phyloP scores from a whole-genome alignment of 2,888 invertebrate species.

The Allophyes oxyacanthae region DNA sequence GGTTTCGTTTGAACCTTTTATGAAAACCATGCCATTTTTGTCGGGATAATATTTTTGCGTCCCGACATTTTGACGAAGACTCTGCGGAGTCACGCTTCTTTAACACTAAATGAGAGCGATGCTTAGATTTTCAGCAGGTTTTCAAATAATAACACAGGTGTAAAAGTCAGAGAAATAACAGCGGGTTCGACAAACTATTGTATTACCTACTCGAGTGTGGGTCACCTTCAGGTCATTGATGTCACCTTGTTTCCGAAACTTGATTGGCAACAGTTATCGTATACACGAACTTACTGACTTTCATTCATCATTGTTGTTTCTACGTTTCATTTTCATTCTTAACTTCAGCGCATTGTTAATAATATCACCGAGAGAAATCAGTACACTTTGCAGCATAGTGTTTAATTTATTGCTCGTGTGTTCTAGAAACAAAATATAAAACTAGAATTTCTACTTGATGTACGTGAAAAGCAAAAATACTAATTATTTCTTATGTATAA shows the following conservation, averaged over 20 bases:
- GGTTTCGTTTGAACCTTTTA: constrained; percentile 45
- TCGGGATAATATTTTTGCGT: constrained; percentile 13
- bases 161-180: constrained; percentile 62
- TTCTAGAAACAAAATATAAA: constrained; percentile 33
- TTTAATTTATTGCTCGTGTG: constrained; percentile 23
- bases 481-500: constrained; percentile 40
- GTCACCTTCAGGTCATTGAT: constrained; percentile 84
- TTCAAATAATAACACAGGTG: constrained; percentile 52
- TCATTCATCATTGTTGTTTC: constrained; percentile 74
- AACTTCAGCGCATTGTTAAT: constrained; percentile 34
- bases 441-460: constrained; percentile 23
- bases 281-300: constrained; percentile 70
- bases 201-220: constrained; percentile 68
- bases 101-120: background rate
- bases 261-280: constrained; percentile 81
- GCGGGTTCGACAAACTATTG: constrained; percentile 79
- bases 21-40: constrained; percentile 17
- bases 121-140: constrained; percentile 33
- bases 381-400: constrained; percentile 3
- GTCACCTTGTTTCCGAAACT: constrained; percentile 87
- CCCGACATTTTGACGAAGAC: constrained; percentile 6
- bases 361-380: constrained; percentile 52
- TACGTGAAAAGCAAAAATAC: constrained; percentile 34
- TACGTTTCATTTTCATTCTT: constrained; percentile 50
- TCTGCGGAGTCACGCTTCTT: background rate